Evolutionary conservation across 2,797 vertebrate species (phyloP).

Genomic region (Amblyopsis hoosieri): DNA sequence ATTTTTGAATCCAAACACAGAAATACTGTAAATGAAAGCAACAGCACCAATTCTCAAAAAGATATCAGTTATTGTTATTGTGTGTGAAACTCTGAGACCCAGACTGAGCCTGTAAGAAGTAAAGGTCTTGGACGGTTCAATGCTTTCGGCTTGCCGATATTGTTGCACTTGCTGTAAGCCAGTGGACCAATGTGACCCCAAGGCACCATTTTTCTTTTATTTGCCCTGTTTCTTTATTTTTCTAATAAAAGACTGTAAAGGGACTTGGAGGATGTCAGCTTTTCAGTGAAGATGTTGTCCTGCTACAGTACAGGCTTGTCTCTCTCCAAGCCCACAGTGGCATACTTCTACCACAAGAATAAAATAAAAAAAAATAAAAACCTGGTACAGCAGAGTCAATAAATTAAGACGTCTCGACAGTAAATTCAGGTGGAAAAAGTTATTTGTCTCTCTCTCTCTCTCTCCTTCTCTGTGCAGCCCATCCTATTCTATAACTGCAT

Average conservation of each 20-base stretch:
- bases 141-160: constrained; percentile 15
- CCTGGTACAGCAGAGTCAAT: constrained; percentile 17
- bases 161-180: constrained; percentile 5
- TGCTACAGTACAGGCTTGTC: neutral
- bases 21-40: too few species aligned
- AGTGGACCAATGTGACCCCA: constrained; percentile 19
- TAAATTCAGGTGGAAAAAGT: constrained; percentile 23
- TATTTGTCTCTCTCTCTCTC: constrained; percentile 5
- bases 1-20: too few species aligned
- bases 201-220: neutral
- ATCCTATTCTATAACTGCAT: constrained; percentile 34
- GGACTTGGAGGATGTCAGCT: constrained; percentile 6
- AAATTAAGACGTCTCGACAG: constrained; percentile 15
- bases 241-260: constrained; percentile 4
- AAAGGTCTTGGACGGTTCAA: too few species aligned
- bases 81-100: neutral
- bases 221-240: neutral
- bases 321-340: neutral
- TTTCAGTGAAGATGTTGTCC: constrained; percentile 17
- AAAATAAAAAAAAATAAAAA: neutral
- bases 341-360: neutral
- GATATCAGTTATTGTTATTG: too few species aligned
- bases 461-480: constrained; percentile 2
- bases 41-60: too few species aligned
- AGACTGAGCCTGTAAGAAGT: constrained; percentile 14